A percentile compares a stretch with the other conserved stretches of the same genome.
phyloP scores from a whole-genome alignment of 1,140 invertebrate species.

The Danaus plexippus region DNA sequence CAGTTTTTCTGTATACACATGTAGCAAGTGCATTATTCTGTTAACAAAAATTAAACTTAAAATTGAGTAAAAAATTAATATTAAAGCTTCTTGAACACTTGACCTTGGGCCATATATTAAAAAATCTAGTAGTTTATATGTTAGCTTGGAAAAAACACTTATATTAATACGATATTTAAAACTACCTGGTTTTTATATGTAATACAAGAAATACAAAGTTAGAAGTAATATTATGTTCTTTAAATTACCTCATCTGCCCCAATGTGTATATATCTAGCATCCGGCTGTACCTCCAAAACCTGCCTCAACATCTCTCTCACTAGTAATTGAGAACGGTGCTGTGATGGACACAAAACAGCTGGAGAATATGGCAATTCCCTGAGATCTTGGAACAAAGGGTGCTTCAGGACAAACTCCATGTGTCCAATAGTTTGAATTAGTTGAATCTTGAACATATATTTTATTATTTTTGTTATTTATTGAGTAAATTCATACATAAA shows the following conservation, averaged over 20 bases:
- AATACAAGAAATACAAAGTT: conserved; percentile 5
- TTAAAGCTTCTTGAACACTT: no score
- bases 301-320: conserved; percentile 88
- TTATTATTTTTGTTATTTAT: no score
- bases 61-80: no score
- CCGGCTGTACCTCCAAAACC: conserved; percentile 68
- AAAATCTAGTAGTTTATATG: no score
- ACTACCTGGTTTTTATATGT: no score
- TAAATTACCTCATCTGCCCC: conserved; percentile 83
- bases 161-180: no score
- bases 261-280: conserved; percentile 80
- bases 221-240: conserved; percentile 1
- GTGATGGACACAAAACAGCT: conserved; percentile 87
- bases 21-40: no score
- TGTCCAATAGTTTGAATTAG: conserved; percentile 97
- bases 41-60: no score
- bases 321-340: conserved; percentile 79
- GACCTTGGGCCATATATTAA: no score
- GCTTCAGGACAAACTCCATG: conserved; percentile 93
- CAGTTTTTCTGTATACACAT: no score
- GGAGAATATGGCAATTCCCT: conserved; percentile 86
- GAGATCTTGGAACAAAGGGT: conserved; percentile 80
- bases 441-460: conserved; percentile 76
- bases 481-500: no score
- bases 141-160: no score